Evolutionary conservation across 1,140 invertebrate species (phyloP), one percentile per base, ranked within the genome.

Genomic region (Doryteuthis pealeii): DNA sequence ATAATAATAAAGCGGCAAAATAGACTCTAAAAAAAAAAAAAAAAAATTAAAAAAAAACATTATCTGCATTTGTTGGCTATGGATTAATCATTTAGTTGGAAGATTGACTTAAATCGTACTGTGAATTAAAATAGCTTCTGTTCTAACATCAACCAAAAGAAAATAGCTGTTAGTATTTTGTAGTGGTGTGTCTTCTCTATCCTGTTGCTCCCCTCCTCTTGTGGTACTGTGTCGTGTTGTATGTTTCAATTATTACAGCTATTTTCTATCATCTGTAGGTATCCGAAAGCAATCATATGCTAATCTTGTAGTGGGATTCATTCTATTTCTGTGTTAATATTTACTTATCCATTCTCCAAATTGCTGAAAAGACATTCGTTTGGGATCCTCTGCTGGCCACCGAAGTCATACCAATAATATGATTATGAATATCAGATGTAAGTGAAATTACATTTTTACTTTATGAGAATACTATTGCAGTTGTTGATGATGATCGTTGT

Each of bases 371-470:
- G 75, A n/a, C 43, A 71, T 40, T 70, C 58, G 31, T 73, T 43
- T 5, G 74, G 40, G 28, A 69, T 73, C 62, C 32, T 43, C n/a
- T 33, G 49, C 43, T 65, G 71, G n/a, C n/a, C 31, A n/a, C 33
- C 15, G 75, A 28, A 35, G 65, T 68, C n/a, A 71, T 65, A 77
- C 72, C 35, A 32, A 43, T 73, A 73, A 15, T 72, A 70, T 0
- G 84, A 85, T 58, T 74, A 80, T 72, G 83, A 73, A 76, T 81
- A 45, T 85, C 84, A 40, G 84, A 85, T 81, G 84, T 85, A 71
- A 70, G 78, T 74, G 18, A n/a, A n/a, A 26, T n/a, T 49, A n/a
- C 30, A 26, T 54, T 58, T 35, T n/a, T n/a, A n/a, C n/a, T n/a
- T n/a, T n/a, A n/a, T n/a, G n/a, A n/a, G n/a, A n/a, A n/a, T n/a